Conservation (phyloP, 2,888 invertebrate genomes). For the Aspidapion aeneum region DNA sequence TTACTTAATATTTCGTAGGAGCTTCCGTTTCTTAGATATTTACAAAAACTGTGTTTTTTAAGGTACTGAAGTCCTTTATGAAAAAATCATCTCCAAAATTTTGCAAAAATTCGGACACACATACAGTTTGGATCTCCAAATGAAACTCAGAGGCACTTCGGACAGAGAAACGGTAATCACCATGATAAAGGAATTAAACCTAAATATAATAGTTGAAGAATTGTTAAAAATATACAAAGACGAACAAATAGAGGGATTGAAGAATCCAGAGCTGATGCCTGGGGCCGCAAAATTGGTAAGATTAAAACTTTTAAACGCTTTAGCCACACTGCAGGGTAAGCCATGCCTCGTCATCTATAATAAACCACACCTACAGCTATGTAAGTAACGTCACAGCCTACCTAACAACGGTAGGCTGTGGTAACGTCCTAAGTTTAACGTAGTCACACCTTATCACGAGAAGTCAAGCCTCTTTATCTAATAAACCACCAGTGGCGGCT, state of each 20-base stretch:
- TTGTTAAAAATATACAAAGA: slow-evolving; percentile 52
- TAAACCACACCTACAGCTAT: too few species aligned
- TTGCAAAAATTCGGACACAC: slow-evolving; percentile 67
- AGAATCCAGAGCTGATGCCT: slow-evolving; percentile 56
- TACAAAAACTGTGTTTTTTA: slow-evolving; percentile 16
- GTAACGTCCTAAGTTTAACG: too few species aligned
- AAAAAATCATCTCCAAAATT: slow-evolving; percentile 66
- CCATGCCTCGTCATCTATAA: too few species aligned
- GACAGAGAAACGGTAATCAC: slow-evolving; percentile 52
- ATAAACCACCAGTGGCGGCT: too few species aligned
- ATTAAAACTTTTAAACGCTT: too few species aligned
- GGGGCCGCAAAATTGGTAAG: slow-evolving; percentile 36
- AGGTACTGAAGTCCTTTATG: slow-evolving; percentile 83
- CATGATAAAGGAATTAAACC: slow-evolving; percentile 53
- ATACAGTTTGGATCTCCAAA: slow-evolving; percentile 70
- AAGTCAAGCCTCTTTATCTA: too few species aligned
- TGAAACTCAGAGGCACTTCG: slow-evolving; percentile 52
- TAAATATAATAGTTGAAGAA: slow-evolving; percentile 61
- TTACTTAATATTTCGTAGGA: not conserved
- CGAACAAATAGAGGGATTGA: slow-evolving; percentile 50
- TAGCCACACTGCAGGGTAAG: too few species aligned
- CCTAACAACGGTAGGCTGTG: too few species aligned
- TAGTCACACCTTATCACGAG: too few species aligned
- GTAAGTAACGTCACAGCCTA: too few species aligned
- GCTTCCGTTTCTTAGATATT: slow-evolving; percentile 5